Conservation (phyloP, 1,140 invertebrate genomes). For the Phenacoccus solenopsis region DNA sequence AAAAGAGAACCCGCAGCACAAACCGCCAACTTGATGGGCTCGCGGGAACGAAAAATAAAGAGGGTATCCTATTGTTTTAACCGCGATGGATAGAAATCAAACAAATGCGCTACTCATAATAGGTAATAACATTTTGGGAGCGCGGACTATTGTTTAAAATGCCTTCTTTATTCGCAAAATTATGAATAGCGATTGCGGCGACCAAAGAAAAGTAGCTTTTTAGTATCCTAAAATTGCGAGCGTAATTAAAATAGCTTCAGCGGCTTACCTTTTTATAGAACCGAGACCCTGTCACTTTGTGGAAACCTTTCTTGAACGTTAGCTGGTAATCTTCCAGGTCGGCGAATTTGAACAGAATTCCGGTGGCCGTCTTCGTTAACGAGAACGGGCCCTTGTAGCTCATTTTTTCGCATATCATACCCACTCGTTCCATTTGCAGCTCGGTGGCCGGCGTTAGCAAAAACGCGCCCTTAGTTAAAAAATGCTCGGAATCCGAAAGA, state of each 20-base stretch:
- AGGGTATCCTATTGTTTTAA: no score
- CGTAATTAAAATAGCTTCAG: no score
- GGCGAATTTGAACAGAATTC: slow-evolving; percentile 76
- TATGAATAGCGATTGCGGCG: not conserved
- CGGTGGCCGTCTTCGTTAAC: slow-evolving; percentile 69
- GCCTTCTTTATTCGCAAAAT: no score
- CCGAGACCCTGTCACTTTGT: slow-evolving; percentile 62
- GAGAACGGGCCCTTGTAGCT: slow-evolving; percentile 71
- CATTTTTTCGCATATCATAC: slow-evolving; percentile 74
- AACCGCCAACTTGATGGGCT: no score
- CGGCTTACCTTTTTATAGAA: slow-evolving; percentile 58
- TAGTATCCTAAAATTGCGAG: no score
- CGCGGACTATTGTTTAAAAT: no score
- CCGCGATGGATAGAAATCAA: no score
- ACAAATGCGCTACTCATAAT: no score
- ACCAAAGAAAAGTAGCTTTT: no score
- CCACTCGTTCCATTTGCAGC: slow-evolving; percentile 66
- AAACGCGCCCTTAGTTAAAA: slow-evolving; percentile 53
- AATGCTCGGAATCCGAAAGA: slow-evolving; percentile 27
- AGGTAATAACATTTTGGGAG: no score
- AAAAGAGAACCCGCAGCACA: no score
- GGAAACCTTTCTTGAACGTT: slow-evolving; percentile 72
- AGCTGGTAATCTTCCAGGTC: slow-evolving; percentile 70
- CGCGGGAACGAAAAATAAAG: no score
- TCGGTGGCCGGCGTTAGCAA: slow-evolving; percentile 69